phyloP scores from a whole-genome alignment of 2,797 vertebrate species.

The Mormyrops attenuatus region DNA sequence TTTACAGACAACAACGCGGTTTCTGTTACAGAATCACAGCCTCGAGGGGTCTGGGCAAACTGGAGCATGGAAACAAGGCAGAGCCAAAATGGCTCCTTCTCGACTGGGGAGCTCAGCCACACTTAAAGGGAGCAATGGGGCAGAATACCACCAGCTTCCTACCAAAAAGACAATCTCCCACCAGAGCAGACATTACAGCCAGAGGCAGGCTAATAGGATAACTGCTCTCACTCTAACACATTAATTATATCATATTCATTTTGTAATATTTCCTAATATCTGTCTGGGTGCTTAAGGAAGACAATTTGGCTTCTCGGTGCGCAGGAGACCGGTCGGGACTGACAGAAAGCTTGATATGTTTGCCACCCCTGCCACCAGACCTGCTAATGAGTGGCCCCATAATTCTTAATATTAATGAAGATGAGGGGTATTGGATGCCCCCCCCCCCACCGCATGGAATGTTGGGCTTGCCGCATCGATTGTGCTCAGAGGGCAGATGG shows the following conservation, averaged over 20 bases:
- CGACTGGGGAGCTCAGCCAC: neutral
- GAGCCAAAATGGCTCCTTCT: neutral
- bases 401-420: neutral
- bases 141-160: neutral
- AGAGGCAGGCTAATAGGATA: neutral
- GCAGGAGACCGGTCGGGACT: neutral
- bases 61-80: neutral
- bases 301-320: neutral
- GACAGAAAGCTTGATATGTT: neutral
- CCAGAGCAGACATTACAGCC: neutral
- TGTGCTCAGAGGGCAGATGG: slow-evolving; percentile 35
- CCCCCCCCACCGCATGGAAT: neutral
- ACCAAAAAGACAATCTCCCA: neutral
- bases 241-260: neutral
- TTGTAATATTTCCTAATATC: slow-evolving; percentile 3
- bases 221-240: neutral
- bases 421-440: neutral
- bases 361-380: neutral
- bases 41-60: neutral
- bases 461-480: neutral
- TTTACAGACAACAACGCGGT: neutral
- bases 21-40: neutral
- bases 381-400: neutral
- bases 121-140: neutral
- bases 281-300: neutral